A percentile compares a stretch with the other conserved stretches of the same genome.
Evolutionary conservation across 2,888 invertebrate genomes (phyloP).

Genomic region (Escarpia spicata): DNA sequence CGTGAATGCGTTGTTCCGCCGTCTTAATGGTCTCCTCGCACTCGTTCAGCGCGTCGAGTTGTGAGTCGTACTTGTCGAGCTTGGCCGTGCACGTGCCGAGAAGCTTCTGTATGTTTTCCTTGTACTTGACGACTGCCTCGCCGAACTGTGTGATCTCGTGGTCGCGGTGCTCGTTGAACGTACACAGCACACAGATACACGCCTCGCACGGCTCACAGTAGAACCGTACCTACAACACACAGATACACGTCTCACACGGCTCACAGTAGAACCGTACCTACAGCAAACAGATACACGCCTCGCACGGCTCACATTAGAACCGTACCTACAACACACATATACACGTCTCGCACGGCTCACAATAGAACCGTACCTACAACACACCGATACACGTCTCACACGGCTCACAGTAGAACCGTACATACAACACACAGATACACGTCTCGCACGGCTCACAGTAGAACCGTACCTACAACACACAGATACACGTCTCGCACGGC

Average conservation of each 20-base stretch:
- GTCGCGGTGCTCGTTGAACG: constrained; percentile 63
- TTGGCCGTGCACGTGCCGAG: constrained; percentile 42
- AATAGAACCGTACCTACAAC: no score
- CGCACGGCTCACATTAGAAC: no score
- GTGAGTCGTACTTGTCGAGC: constrained; percentile 48
- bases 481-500: no score
- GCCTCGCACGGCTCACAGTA: constrained; percentile 64
- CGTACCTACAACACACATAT: no score
- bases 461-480: no score
- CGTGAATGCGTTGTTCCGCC: constrained; percentile 59
- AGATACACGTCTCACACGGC: neutral
- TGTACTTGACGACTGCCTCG: constrained; percentile 58
- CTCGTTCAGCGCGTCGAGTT: constrained; percentile 55
- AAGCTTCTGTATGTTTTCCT: constrained; percentile 34
- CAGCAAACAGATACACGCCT: no score
- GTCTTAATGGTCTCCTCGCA: constrained; percentile 58
- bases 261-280: no score
- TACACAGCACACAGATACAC: constrained; percentile 64
- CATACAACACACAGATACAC: no score
- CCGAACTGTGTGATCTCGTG: constrained; percentile 63
- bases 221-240: constrained; percentile 48
- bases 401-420: no score
- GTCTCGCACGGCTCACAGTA: no score
- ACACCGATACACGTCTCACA: no score
- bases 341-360: no score